Evolutionary conservation across 2,888 invertebrate genomes (phyloP).

Genomic region (Nomada flava): DNA sequence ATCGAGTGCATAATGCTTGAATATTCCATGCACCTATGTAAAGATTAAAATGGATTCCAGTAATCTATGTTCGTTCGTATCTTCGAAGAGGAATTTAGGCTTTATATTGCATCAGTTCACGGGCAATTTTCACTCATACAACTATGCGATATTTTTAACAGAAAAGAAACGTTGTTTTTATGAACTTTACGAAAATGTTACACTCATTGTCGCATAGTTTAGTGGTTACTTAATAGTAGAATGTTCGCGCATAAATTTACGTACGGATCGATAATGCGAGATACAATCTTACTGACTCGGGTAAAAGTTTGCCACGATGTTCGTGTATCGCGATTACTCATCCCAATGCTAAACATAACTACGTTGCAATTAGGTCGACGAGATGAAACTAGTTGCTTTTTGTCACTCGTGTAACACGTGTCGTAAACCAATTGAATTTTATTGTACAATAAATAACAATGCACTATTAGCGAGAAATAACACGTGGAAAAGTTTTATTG

Average conservation of each 20-base stretch:
- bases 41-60: neutral
- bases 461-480: slow-evolving; percentile 5
- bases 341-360: slow-evolving; percentile 7
- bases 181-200: neutral
- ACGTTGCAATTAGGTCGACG: neutral
- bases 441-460: neutral
- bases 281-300: neutral
- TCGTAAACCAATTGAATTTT: neutral
- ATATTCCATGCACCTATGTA: neutral
- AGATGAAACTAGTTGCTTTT: neutral
- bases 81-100: neutral
- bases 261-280: slow-evolving; percentile 1
- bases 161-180: neutral
- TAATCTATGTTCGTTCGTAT: neutral
- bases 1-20: slow-evolving; percentile 2
- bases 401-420: neutral
- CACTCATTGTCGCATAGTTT: neutral
- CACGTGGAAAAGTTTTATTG: slow-evolving; percentile 43
- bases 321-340: neutral
- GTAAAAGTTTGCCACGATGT: slow-evolving; percentile 15
- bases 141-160: neutral
- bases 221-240: neutral
- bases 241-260: slow-evolving; percentile 8
- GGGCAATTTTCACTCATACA: neutral
- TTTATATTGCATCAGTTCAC: neutral